Evolutionary conservation across 2,888 invertebrate species (phyloP).

Genomic region (Tipula confusa): DNA sequence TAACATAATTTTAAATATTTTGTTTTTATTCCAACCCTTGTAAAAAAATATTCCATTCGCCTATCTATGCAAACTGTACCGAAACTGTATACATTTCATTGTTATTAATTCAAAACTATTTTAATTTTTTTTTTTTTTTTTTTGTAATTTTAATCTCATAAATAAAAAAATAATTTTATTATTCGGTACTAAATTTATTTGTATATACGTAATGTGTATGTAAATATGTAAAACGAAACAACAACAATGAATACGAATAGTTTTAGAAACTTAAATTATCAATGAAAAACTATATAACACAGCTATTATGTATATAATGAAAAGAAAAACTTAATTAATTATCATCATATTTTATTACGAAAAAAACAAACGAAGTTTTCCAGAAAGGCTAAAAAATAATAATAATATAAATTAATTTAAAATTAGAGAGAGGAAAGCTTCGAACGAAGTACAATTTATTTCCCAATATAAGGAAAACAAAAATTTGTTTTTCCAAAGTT

Average conservation of each 20-base stretch:
- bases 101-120: too few relatives aligned
- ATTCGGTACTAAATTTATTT: background rate
- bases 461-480: background rate
- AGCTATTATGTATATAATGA: background rate
- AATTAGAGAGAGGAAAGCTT: background rate
- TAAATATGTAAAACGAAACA: too few relatives aligned
- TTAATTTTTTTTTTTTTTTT: too few relatives aligned
- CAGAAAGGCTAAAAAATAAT: background rate
- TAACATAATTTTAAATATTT: too few relatives aligned
- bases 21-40: background rate
- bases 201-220: background rate
- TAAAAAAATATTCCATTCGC: background rate
- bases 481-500: background rate
- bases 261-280: background rate
- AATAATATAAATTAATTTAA: background rate
- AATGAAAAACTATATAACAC: background rate
- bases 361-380: background rate
- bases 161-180: background rate
- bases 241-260: background rate
- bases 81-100: background rate
- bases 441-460: background rate
- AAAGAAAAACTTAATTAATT: constrained; percentile 3
- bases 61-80: background rate
- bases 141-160: background rate
- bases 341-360: background rate